Percentiles rank a stretch among this genome's conserved stretches.
phyloP scores from a whole-genome alignment of 2,797 vertebrate genomes.

The Alcedo atthis region DNA sequence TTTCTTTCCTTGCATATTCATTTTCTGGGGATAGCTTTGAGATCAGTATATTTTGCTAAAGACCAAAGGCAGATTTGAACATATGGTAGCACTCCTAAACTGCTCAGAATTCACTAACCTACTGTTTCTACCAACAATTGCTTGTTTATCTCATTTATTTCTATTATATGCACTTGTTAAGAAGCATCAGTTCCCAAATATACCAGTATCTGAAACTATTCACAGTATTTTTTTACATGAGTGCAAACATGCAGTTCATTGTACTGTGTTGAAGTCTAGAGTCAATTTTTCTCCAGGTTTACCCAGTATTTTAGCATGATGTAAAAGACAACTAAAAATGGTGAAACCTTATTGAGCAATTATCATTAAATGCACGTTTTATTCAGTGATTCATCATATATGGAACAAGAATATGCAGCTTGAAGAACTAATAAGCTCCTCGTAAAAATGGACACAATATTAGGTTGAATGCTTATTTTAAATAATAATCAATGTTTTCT shows the following conservation, averaged over 20 bases:
- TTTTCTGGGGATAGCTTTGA: not conserved
- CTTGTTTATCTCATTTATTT: slow-evolving; percentile 9
- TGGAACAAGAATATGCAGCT: not conserved
- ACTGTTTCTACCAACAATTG: not conserved
- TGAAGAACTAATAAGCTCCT: not conserved
- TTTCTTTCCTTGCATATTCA: not conserved
- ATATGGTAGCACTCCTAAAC: not conserved
- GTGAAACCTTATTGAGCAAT: not conserved
- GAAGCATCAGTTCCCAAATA: not conserved
- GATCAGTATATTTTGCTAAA: not conserved
- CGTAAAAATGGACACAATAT: not conserved
- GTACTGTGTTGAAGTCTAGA: not conserved
- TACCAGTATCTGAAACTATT: not conserved
- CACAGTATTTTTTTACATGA: not conserved
- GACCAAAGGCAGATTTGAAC: slow-evolving; percentile 13
- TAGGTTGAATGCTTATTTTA: not conserved
- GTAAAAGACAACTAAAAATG: not conserved
- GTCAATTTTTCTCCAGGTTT: not conserved
- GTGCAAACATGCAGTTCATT: not conserved
- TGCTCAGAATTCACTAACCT: not conserved
- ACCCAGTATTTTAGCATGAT: not conserved
- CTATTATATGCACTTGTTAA: not conserved
- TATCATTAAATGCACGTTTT: not conserved
- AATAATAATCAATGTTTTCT: not conserved
- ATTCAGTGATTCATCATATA: not conserved